Base-by-base conservation (phyloP, 2,888 invertebrate species). In the Disparrhopalites patrizii region DNA sequence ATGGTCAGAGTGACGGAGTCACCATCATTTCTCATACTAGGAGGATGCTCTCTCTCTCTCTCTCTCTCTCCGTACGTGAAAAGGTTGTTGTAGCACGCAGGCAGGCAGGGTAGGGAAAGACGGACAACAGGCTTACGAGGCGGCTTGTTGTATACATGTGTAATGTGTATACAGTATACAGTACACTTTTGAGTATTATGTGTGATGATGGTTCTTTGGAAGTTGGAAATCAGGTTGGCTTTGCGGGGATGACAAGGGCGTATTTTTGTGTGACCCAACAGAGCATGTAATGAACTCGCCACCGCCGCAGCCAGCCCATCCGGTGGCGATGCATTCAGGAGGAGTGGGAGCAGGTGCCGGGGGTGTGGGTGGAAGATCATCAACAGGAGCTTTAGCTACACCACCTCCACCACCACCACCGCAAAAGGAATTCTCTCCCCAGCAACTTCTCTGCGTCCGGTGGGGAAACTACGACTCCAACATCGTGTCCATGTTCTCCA, bases 401-500 rank as follows among this genome's bases (percentile, higher is more conserved):
- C 68, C 68, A 33, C 68, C 68, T 23, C 61, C 66, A 43, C 60
- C 56, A 25, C 60, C 33, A 43, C 69, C 20, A 33, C 33, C 27
- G 23, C 64, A 43, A 18, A 65, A 65, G 27, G 71, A 69, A 40
- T 68, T 68, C 31, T 69, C 73, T 38, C 71, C 76, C 2, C 76
- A 73, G 50, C 76, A 76, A 57, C 56, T 76, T 28, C 66, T 76
- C 8, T 76, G 76, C 50, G 76, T 76, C 68, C 72, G 75, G 61
- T 76, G 76, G 76, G 76, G 76, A 25, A 76, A 76, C 68, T 76
- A 72, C 55, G 76, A 76, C 71, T 73, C 76, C 33, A 76, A 76
- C 62, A 75, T 76, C 56, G 73, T 75, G 55, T 73, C 75, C 62
- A 76, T 76, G 76, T 76, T 76, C 68, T 73, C 75, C 57, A 75